Evolutionary conservation across 2,888 invertebrate species (phyloP).

Genomic region (Hoplodrina blanda): DNA sequence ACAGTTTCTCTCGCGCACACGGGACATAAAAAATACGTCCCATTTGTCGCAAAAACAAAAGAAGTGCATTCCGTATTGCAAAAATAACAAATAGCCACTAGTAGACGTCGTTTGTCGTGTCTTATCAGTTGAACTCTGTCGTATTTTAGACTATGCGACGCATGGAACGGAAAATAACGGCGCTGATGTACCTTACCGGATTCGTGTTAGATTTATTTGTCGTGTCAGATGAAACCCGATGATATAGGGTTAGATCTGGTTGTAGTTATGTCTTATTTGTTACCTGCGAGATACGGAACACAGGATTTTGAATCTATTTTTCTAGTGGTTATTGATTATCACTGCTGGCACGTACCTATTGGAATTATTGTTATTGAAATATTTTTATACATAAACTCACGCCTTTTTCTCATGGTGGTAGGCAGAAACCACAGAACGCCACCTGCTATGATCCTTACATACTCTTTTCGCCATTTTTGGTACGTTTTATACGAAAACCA

Average conservation of each 20-base stretch:
- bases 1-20: not conserved
- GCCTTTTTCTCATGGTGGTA: too few relatives aligned
- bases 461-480: too few relatives aligned
- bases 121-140: constrained; percentile 51
- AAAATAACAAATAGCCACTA: constrained; percentile 65
- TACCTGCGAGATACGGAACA: not conserved
- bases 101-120: constrained; percentile 55
- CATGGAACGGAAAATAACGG: constrained; percentile 35
- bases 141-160: constrained; percentile 33
- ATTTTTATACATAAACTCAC: too few relatives aligned
- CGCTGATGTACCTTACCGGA: constrained; percentile 26
- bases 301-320: not conserved
- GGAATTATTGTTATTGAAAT: not conserved
- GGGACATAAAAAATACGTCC: constrained; percentile 47
- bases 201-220: constrained; percentile 42
- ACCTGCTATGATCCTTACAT: too few relatives aligned
- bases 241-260: constrained; percentile 15
- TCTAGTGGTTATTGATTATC: not conserved
- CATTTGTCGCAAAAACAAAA: constrained; percentile 54
- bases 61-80: constrained; percentile 64
- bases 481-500: too few relatives aligned
- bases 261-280: constrained; percentile 20
- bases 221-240: constrained; percentile 29
- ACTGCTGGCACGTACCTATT: not conserved
- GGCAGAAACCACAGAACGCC: too few relatives aligned